Base-by-base conservation (phyloP, 2,888 invertebrate species). In the Drosophila vallismaia region DNA sequence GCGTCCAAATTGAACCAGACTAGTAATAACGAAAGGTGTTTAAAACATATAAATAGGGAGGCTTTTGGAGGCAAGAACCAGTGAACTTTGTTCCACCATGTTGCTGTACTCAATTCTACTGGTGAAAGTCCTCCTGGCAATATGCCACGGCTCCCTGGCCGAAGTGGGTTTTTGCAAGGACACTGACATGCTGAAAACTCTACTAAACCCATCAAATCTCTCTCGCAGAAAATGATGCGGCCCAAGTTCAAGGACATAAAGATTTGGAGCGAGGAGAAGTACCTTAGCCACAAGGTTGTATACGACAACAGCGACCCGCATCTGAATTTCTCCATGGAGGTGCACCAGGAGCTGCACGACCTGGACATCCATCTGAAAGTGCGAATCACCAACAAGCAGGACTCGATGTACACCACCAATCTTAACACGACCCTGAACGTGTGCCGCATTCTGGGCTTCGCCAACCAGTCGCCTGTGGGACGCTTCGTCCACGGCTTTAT, bases 211-310 rank as follows among this genome's bases (percentile, higher is more conserved):
- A 40, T 8, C 14, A 7, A 42, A 42, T 19, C 14, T 14, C 40
- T 19, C 29, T 5, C 2, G 28, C 50, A 91, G 91, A 91, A 90
- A 91, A 81, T 90, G 56, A 71, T 91, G 74, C 86, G 90, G 2
- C 90, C 91, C 33, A 89, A 87, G 63, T 86, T 90, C 31, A 90
- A 89, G 36, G 88, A 88, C 0, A 71, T 83, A 2, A 87, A 88
- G 12, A n/a, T 88, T 0, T 91, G 91, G 91, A 89, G 87, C 60
- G 91, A 91, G 26, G 89, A 90, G 29, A 84, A 83, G 45, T 66
- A 79, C 45, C 46, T 90, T 1, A 82, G 79, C 28, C 90, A 89
- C 62, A 77, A 79, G 26, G 68, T 90, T 3, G 70, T 76, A n/a
- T 85, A 86, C 42, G 91, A 91, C 60, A 51, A 72, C 38, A 55